Percentiles rank a stretch among this genome's conserved stretches.
These are phyloP conservation scores for Cirrhinus mrigala DNA, from an alignment of 2,797 vertebrate species.

Conservation along the genomic window DNA sequence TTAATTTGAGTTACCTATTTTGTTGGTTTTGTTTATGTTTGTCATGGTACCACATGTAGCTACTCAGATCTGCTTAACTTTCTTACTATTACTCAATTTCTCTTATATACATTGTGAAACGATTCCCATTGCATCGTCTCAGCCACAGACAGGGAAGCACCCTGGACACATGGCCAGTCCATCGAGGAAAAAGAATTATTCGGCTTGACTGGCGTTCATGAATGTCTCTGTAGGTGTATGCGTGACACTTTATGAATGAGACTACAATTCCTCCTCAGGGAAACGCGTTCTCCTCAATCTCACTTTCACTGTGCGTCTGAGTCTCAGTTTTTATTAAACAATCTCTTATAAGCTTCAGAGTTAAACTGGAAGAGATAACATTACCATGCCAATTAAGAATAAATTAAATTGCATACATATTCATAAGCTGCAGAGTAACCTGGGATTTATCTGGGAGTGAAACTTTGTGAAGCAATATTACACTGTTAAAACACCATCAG, in stretches of 20 bases:
- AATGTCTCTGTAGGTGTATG: background rate
- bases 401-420: conserved; percentile 31
- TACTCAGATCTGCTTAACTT: too few relatives aligned
- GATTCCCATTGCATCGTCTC: too few relatives aligned
- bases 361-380: conserved; percentile 1
- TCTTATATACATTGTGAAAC: too few relatives aligned
- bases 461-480: conserved; percentile 2
- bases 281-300: background rate
- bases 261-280: background rate
- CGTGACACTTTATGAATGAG: background rate
- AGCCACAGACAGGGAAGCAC: background rate
- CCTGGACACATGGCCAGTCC: background rate
- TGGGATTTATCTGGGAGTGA: conserved; percentile 6
- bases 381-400: conserved; percentile 20
- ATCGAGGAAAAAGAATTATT: background rate
- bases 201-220: background rate
- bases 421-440: background rate
- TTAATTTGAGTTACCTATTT: too few relatives aligned
- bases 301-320: background rate
- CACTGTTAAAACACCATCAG: background rate
- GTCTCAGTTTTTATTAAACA: conserved; percentile 9
- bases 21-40: too few relatives aligned
- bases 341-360: background rate
- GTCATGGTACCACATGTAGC: too few relatives aligned
- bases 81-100: too few relatives aligned